phyloP scores from a whole-genome alignment of 2,113 vertebrate genomes.

The Collichthys lucidus region DNA sequence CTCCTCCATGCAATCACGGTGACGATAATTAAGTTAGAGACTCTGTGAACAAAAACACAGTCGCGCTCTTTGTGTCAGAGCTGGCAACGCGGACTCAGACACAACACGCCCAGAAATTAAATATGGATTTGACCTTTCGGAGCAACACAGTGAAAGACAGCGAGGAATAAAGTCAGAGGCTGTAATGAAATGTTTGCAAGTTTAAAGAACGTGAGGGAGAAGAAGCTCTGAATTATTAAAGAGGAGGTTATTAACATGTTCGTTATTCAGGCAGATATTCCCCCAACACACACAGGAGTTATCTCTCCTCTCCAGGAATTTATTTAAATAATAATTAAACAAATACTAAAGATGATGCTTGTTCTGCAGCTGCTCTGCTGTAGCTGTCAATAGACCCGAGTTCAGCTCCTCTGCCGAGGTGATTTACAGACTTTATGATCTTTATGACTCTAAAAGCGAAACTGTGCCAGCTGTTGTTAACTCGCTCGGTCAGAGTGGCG shows the following conservation, averaged over 20 bases:
- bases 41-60: slow-evolving; percentile 9
- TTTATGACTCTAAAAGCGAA: no score
- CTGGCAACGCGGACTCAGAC: not conserved
- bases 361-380: no score
- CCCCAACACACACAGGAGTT: no score
- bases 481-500: no score
- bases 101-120: not conserved
- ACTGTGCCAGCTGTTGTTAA: no score
- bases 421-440: no score
- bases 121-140: slow-evolving; percentile 38
- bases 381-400: no score
- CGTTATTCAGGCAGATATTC: slow-evolving; percentile 9
- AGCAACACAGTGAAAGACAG: slow-evolving; percentile 16
- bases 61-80: not conserved
- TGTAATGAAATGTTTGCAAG: slow-evolving; percentile 45
- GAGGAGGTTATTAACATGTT: slow-evolving; percentile 37
- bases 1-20: slow-evolving; percentile 6
- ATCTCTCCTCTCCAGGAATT: no score
- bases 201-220: slow-evolving; percentile 22
- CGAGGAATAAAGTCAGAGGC: not conserved
- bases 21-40: slow-evolving; percentile 17
- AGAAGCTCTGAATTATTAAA: slow-evolving; percentile 49
- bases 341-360: no score
- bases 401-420: no score
- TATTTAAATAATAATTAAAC: no score